phyloP scores from a whole-genome alignment of 2,113 vertebrate species.

The Pelecanus crispus region DNA sequence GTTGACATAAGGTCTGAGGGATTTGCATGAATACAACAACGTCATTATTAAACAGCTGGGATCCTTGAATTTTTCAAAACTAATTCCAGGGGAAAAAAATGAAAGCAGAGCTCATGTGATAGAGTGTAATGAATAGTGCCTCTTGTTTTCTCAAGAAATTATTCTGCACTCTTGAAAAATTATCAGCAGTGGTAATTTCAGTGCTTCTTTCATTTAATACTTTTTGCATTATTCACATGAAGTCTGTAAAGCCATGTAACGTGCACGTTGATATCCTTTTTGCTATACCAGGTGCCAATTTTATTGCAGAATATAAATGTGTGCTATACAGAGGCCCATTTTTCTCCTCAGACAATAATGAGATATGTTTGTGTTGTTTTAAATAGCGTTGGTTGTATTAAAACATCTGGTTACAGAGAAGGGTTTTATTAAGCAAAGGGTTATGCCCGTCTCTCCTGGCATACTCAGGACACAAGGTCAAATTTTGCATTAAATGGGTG shows the following conservation, averaged over 20 bases:
- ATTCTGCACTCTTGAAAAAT: slow-evolving; percentile 40
- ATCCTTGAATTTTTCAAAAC: slow-evolving; percentile 43
- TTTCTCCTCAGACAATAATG: slow-evolving; percentile 34
- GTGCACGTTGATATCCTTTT: not conserved
- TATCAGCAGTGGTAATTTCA: slow-evolving; percentile 16
- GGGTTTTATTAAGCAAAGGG: not conserved
- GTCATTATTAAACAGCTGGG: slow-evolving; percentile 61
- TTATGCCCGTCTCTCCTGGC: not conserved
- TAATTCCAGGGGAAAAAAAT: not conserved
- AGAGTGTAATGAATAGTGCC: slow-evolving; percentile 27
- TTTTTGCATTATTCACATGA: slow-evolving; percentile 26
- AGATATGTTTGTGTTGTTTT: slow-evolving; percentile 50
- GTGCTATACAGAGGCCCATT: slow-evolving; percentile 3
- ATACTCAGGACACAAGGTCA: slow-evolving; percentile 11
- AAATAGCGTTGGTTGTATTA: slow-evolving; percentile 3
- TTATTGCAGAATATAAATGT: slow-evolving; percentile 49
- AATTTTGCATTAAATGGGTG: slow-evolving; percentile 43
- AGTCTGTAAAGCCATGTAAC: not conserved
- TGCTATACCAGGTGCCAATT: slow-evolving; percentile 40
- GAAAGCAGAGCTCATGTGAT: slow-evolving; percentile 1
- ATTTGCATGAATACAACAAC: slow-evolving; percentile 53
- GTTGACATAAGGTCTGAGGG: slow-evolving; percentile 54
- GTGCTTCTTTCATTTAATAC: slow-evolving; percentile 22
- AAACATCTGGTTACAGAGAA: slow-evolving; percentile 24
- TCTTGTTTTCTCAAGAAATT: slow-evolving; percentile 54